Evolutionary conservation across 1,140 invertebrate species (phyloP), one percentile per base, ranked within the genome.

Genomic region (Heliconius congener): DNA sequence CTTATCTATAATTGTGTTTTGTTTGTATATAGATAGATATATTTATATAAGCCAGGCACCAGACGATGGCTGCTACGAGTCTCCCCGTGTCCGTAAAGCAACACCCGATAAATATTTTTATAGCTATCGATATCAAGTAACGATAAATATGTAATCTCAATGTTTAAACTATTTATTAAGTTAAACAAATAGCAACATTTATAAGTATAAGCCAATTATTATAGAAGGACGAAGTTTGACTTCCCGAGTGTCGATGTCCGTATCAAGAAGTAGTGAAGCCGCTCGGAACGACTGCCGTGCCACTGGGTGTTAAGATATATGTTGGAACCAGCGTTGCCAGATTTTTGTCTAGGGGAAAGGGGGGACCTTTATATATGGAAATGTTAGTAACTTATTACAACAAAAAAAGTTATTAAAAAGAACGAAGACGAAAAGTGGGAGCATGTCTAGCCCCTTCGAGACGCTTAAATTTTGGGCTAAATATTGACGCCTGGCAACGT

Each of bases 151-250:
- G 70, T 71, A 60, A 76, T 80, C 37, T 79, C 27, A 79, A 77
- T 39, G 42, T 79, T 75, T 55, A 52, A 75, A 75, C 75, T 66
- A 76, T 71, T 52, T 73, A 71, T 71, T 76, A 75, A 75, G 30
- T 42, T 71, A 74, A 60, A 79, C 60, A 73, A 79, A 75, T 71
- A 70, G 46, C 73, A 75, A 79, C 73, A 39, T 79, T 57, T 72
- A 46, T 46, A 46, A 71, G 34, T 77, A 71, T 76, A 76, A 71
- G 46, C 73, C 60, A 79, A 73, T 76, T 66, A 66, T 66, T 66
- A 76, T 80, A 80, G 78, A 80, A 80, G 78, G 78, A 80, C 78
- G 78, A 80, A 80, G 74, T 80, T 76, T n/a, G 74, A 80, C 78
- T 80, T 76, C 78, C 70, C 50, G 70, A 50, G 70, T 23, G 60